These are phyloP conservation scores for Lasioglossum calceatum DNA, from an alignment of 2,888 invertebrate species.

Conservation along the genomic window DNA sequence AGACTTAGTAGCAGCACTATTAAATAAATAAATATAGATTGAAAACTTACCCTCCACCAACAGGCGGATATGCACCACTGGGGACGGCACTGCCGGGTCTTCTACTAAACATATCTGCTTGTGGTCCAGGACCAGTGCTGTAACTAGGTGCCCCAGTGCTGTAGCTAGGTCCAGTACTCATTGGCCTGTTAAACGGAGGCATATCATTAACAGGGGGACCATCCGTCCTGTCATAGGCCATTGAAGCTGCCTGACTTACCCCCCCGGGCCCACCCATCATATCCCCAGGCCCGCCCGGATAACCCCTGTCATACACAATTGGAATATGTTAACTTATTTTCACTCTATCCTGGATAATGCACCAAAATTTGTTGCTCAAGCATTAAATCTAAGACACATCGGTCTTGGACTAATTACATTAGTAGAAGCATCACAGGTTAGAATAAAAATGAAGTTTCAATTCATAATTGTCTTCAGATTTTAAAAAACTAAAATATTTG, in stretches of 20 bases:
- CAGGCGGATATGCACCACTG: slow-evolving; percentile 82
- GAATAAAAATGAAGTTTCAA: slow-evolving; percentile 67
- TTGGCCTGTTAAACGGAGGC: slow-evolving; percentile 78
- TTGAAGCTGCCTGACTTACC: slow-evolving; percentile 67
- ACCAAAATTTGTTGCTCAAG: slow-evolving; percentile 31
- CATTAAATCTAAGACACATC: slow-evolving; percentile 15
- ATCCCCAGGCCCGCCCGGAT: slow-evolving; percentile 70
- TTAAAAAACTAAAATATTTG: not conserved
- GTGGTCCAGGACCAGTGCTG: slow-evolving; percentile 82
- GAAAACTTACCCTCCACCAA: slow-evolving; percentile 81
- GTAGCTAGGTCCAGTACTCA: slow-evolving; percentile 78
- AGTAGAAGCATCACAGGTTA: slow-evolving; percentile 60
- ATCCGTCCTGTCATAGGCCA: slow-evolving; percentile 64
- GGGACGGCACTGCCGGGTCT: slow-evolving; percentile 82
- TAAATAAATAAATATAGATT: slow-evolving; percentile 3
- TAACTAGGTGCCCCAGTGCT: slow-evolving; percentile 81
- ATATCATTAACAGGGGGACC: slow-evolving; percentile 72
- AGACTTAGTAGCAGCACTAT: not conserved
- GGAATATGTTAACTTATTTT: slow-evolving; percentile 67
- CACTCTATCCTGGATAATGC: slow-evolving; percentile 60
- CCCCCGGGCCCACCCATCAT: slow-evolving; percentile 72
- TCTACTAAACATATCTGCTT: slow-evolving; percentile 83
- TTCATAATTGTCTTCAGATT: slow-evolving; percentile 31
- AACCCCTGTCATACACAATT: slow-evolving; percentile 70
- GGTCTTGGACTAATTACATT: slow-evolving; percentile 23